A percentile compares a stretch with the other conserved stretches of the same genome.
Conservation (phyloP, 2,797 vertebrate genomes). For the Micrastur ruficollis region DNA sequence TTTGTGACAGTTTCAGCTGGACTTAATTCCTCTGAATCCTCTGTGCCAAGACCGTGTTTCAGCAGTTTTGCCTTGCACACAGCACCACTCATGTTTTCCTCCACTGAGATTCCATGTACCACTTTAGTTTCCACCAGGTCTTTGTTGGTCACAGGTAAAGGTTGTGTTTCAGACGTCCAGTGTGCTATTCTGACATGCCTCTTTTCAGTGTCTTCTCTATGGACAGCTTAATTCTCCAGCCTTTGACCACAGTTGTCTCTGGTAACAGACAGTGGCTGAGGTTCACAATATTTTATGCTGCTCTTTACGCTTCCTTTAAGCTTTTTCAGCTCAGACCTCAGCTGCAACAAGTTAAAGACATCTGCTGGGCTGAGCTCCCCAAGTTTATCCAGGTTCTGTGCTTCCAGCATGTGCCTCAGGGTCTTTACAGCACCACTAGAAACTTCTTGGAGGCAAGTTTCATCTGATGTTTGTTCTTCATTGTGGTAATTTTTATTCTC, state of each 20-base stretch:
- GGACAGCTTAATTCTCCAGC: slow-evolving; percentile 84
- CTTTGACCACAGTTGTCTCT: slow-evolving; percentile 85
- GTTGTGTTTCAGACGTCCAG: slow-evolving; percentile 86
- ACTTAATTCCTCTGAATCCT: slow-evolving; percentile 72
- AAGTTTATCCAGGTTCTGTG: slow-evolving; percentile 79
- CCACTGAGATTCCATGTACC: slow-evolving; percentile 83
- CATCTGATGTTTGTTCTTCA: slow-evolving; percentile 76
- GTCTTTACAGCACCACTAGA: slow-evolving; percentile 83
- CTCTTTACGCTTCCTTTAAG: slow-evolving; percentile 85
- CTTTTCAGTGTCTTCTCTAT: slow-evolving; percentile 85
- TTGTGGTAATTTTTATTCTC: slow-evolving; percentile 81
- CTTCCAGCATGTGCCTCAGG: slow-evolving; percentile 87
- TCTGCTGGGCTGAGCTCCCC: slow-evolving; percentile 84
- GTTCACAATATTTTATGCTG: slow-evolving; percentile 86
- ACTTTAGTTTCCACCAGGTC: slow-evolving; percentile 80
- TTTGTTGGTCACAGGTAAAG: slow-evolving; percentile 78
- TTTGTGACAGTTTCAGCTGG: neutral
- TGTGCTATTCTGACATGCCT: slow-evolving; percentile 83
- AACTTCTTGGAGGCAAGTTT: slow-evolving; percentile 74
- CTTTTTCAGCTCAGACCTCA: slow-evolving; percentile 86
- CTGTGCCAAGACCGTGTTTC: slow-evolving; percentile 85
- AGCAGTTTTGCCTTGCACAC: slow-evolving; percentile 84
- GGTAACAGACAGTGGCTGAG: slow-evolving; percentile 84
- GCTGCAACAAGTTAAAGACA: slow-evolving; percentile 81
- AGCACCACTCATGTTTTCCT: slow-evolving; percentile 80